These are phyloP conservation scores for Jaculus jaculus DNA, from an alignment of 2,113 vertebrate genomes.

Conservation along the genomic window DNA sequence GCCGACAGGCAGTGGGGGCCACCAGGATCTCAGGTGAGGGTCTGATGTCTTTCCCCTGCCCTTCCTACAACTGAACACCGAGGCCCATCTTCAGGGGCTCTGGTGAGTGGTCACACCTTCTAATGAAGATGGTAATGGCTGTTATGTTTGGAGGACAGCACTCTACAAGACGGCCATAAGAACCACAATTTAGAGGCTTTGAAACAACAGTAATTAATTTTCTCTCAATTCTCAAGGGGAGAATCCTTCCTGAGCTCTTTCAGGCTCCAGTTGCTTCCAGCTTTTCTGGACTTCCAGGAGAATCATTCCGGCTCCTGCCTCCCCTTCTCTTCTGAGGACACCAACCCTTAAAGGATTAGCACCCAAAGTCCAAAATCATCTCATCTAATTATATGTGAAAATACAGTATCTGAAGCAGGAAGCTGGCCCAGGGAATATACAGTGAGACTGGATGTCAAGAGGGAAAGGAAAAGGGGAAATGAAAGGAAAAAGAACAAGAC, in stretches of 20 bases:
- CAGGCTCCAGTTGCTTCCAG: neutral
- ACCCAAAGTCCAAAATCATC: neutral
- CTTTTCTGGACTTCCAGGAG: neutral
- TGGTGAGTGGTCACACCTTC: too few relatives aligned
- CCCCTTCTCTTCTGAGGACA: neutral
- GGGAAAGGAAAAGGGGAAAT: neutral
- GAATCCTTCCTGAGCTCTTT: neutral
- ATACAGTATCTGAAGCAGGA: neutral
- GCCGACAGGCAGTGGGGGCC: too few relatives aligned
- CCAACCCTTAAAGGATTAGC: neutral
- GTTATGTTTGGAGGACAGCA: too few relatives aligned
- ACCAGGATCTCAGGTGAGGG: too few relatives aligned
- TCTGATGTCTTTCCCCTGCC: too few relatives aligned
- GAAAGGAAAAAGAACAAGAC: neutral
- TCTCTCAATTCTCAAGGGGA: neutral
- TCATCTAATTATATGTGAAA: neutral
- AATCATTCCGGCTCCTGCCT: neutral
- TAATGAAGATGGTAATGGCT: too few relatives aligned
- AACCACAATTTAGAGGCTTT: neutral
- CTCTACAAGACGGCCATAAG: neutral
- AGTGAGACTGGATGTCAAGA: neutral
- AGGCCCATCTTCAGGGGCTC: too few relatives aligned
- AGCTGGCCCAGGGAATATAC: neutral
- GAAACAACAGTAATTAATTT: neutral
- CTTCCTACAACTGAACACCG: too few relatives aligned